phyloP scores from a whole-genome alignment of 2,888 invertebrate genomes.

The Cephalotes varians region DNA sequence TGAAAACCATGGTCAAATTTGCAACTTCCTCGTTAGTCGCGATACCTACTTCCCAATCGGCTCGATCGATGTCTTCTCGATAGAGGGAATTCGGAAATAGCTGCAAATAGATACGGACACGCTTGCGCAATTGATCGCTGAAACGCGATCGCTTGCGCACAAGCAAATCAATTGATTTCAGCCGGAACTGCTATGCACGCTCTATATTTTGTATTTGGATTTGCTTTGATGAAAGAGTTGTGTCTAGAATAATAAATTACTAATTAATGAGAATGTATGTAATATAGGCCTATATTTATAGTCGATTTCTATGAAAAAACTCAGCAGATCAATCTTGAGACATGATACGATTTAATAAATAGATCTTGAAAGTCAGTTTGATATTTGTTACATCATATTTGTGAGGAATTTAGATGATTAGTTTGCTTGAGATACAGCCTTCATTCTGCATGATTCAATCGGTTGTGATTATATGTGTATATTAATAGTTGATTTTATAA shows the following conservation, averaged over 20 bases:
- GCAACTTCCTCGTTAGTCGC: constrained; percentile 61
- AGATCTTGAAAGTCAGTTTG: background rate
- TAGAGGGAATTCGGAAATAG: constrained; percentile 22
- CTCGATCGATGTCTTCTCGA: constrained; percentile 59
- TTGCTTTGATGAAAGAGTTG: background rate
- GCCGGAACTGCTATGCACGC: background rate
- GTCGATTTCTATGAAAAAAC: background rate
- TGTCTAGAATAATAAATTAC: constrained; percentile 17
- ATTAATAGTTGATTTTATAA: background rate
- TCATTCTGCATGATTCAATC: background rate
- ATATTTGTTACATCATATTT: constrained; percentile 1
- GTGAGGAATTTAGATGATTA: background rate
- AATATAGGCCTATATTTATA: background rate
- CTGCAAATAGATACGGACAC: background rate
- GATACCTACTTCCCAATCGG: constrained; percentile 1
- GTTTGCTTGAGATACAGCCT: background rate
- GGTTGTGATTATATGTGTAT: background rate
- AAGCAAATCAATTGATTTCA: constrained; percentile 40
- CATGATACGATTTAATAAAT: constrained; percentile 13
- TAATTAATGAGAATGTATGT: constrained; percentile 14
- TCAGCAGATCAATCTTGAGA: background rate
- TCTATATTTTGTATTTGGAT: constrained; percentile 16
- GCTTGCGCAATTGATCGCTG: constrained; percentile 27
- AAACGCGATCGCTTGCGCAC: constrained; percentile 9
- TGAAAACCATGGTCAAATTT: constrained; percentile 63